These are phyloP conservation scores for Alfaro cultratus DNA, from an alignment of 2,797 vertebrate species.

Conservation along the genomic window DNA sequence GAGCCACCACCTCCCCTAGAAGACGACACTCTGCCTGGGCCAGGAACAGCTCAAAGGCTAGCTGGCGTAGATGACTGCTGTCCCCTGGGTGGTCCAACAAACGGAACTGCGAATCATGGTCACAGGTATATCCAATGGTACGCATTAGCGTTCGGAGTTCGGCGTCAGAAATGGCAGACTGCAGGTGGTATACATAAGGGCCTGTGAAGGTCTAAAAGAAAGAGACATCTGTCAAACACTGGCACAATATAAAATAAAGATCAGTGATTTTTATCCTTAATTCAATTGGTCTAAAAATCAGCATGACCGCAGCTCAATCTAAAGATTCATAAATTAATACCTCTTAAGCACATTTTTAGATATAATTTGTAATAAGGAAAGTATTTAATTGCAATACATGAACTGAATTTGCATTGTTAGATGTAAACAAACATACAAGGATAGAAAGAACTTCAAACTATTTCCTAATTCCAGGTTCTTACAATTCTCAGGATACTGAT, in stretches of 20 bases:
- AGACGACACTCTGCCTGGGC: constrained; percentile 95
- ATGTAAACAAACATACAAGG: neutral
- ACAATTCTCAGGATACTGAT: neutral
- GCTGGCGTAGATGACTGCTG: constrained; percentile 78
- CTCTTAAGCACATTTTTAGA: neutral
- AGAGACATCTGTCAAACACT: constrained; percentile 14
- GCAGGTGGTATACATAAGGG: constrained; percentile 95
- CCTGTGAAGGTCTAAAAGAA: constrained; percentile 93
- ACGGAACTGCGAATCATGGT: constrained; percentile 84
- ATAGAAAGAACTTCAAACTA: neutral
- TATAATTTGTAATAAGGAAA: neutral
- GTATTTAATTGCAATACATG: neutral
- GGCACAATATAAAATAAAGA: neutral
- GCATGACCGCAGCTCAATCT: neutral
- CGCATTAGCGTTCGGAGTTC: constrained; percentile 90
- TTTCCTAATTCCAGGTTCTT: neutral
- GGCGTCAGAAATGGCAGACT: constrained; percentile 89
- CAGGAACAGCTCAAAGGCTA: constrained; percentile 94
- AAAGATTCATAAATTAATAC: neutral
- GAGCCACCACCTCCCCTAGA: constrained; percentile 90
- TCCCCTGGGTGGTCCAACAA: constrained; percentile 77
- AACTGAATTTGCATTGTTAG: neutral
- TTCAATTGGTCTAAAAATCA: neutral
- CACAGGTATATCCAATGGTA: constrained; percentile 92
- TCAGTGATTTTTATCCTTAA: neutral